phyloP scores from a whole-genome alignment of 2,888 invertebrate species.

The Lymantria monacha region DNA sequence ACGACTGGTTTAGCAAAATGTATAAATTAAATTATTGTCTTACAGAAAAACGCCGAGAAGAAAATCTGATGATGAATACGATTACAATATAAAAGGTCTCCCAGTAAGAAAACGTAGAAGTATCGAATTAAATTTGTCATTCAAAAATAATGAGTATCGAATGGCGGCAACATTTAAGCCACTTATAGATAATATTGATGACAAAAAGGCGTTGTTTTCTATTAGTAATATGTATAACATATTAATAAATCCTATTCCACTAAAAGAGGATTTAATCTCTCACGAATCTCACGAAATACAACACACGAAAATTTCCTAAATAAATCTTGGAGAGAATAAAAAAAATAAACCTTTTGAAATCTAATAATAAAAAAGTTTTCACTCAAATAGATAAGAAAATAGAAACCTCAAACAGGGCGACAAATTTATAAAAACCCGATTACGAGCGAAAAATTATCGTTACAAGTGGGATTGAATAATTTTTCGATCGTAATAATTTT shows the following conservation, averaged over 20 bases:
- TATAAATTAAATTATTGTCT: not conserved
- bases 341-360: not conserved
- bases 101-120: conserved; percentile 52
- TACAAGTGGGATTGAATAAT: too few relatives aligned
- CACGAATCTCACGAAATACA: not conserved
- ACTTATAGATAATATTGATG: not conserved
- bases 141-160: not conserved
- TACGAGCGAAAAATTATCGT: too few relatives aligned
- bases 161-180: not conserved
- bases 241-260: not conserved
- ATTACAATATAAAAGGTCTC: conserved; percentile 59
- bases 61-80: conserved; percentile 54
- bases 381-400: not conserved
- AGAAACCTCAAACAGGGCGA: not conserved
- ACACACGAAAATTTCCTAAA: not conserved
- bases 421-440: too few relatives aligned
- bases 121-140: conserved; percentile 3
- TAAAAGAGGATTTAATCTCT: not conserved
- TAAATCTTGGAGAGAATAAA: not conserved
- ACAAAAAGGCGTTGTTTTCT: not conserved
- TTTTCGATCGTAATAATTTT: too few relatives aligned
- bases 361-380: not conserved
- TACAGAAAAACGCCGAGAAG: conserved; percentile 13
- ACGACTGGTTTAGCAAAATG: too few relatives aligned
- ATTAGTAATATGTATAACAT: not conserved